Evolutionary conservation across 2,888 invertebrate genomes (phyloP).

Genomic region (Heliconius aoede): DNA sequence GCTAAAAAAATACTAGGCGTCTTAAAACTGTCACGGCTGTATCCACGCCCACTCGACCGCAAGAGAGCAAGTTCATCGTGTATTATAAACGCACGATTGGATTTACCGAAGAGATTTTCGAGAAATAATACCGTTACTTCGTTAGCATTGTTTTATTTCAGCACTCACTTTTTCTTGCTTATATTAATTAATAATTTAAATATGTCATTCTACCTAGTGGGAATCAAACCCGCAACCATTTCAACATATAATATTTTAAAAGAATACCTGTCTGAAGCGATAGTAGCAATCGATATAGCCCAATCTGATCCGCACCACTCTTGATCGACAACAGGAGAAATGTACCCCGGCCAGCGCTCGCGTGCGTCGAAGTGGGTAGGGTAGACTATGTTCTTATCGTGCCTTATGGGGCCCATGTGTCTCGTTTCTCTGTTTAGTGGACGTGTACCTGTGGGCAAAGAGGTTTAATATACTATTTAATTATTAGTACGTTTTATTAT

Average conservation of each 20-base stretch:
- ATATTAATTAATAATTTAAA: too few relatives aligned
- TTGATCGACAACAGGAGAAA: slow-evolving; percentile 89
- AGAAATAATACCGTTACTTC: too few relatives aligned
- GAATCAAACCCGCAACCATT: neutral
- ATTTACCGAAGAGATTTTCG: too few relatives aligned
- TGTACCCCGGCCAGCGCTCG: slow-evolving; percentile 88
- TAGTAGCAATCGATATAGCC: slow-evolving; percentile 93
- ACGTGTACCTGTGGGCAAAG: slow-evolving; percentile 73
- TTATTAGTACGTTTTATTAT: neutral
- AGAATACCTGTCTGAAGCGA: slow-evolving; percentile 89
- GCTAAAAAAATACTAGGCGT: too few relatives aligned
- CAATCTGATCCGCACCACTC: slow-evolving; percentile 95
- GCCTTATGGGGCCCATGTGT: slow-evolving; percentile 84
- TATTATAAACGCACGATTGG: too few relatives aligned
- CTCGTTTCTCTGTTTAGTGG: slow-evolving; percentile 77
- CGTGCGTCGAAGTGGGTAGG: slow-evolving; percentile 91
- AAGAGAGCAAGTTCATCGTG: too few relatives aligned
- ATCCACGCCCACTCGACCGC: too few relatives aligned
- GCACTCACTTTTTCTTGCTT: too few relatives aligned
- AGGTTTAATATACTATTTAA: neutral
- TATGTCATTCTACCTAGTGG: neutral
- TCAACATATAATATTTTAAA: neutral
- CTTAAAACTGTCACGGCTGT: too few relatives aligned
- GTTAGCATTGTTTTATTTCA: too few relatives aligned
- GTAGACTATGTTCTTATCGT: slow-evolving; percentile 84